phyloP scores from a whole-genome alignment of 2,797 vertebrate species.

The Arvicola amphibius region DNA sequence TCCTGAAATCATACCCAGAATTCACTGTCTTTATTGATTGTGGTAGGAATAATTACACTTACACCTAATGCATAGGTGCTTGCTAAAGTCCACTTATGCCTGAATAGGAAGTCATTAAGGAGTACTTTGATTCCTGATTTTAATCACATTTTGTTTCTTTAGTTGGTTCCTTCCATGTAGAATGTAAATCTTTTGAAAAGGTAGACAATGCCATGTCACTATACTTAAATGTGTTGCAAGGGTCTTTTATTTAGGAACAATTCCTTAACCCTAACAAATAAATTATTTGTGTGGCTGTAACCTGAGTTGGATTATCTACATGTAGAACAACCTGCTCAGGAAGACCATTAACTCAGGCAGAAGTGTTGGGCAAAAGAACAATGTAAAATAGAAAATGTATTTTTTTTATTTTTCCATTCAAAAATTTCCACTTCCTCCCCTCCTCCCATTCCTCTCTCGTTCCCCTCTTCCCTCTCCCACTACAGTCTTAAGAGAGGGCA shows the following conservation, averaged over 20 bases:
- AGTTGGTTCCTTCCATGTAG: background rate
- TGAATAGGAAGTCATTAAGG: background rate
- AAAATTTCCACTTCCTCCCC: too few species aligned
- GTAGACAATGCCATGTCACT: background rate
- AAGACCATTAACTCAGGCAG: background rate
- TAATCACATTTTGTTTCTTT: background rate
- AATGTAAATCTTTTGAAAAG: background rate
- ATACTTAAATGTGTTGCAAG: constrained; percentile 3
- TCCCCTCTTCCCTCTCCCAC: too few species aligned
- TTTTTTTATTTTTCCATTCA: background rate
- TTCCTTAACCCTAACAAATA: background rate
- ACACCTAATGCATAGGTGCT: background rate
- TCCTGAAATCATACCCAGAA: background rate
- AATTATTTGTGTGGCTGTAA: background rate
- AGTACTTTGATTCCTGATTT: background rate
- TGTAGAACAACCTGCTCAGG: background rate
- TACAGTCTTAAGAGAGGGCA: too few species aligned
- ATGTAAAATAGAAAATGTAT: background rate
- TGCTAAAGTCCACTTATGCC: background rate
- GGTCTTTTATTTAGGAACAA: background rate
- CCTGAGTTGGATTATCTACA: background rate
- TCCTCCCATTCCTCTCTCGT: too few species aligned
- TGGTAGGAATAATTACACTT: background rate
- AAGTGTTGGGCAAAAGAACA: background rate
- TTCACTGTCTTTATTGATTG: background rate